Evolutionary conservation across 2,797 vertebrate genomes (phyloP).

Genomic region (Cirrhinus molitorella): DNA sequence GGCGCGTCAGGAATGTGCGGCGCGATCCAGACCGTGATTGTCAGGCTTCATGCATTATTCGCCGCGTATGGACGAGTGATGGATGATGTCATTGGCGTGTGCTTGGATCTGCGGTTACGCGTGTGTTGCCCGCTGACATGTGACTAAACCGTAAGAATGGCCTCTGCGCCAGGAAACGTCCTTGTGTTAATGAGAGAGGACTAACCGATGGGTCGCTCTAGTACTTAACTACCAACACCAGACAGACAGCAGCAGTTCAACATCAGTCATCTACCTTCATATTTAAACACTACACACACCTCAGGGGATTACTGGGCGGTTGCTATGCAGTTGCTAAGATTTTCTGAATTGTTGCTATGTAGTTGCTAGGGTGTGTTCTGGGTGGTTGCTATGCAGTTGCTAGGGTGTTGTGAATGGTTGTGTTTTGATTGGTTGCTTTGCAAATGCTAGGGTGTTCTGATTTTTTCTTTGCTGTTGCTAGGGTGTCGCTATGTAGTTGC

Average conservation of each 20-base stretch:
- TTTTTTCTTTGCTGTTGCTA: too few species aligned
- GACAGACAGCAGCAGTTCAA: not conserved
- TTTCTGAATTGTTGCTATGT: not conserved
- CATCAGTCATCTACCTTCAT: too few species aligned
- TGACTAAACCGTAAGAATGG: constrained; percentile 62
- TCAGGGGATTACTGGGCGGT: too few species aligned
- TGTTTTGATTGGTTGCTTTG: too few species aligned
- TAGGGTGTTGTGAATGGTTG: too few species aligned
- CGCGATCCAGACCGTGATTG: constrained; percentile 13
- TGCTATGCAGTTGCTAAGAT: not conserved
- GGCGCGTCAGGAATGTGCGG: constrained; percentile 47
- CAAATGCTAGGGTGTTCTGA: too few species aligned
- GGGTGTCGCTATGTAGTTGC: too few species aligned
- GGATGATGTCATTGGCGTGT: constrained; percentile 45
- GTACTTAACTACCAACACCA: not conserved
- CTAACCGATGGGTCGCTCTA: constrained; percentile 1
- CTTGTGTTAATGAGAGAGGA: constrained; percentile 51
- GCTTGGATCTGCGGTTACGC: constrained; percentile 56
- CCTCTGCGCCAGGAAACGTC: constrained; percentile 45
- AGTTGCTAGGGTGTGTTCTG: too few species aligned
- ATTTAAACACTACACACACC: too few species aligned
- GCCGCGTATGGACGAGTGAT: constrained; percentile 22
- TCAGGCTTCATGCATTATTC: constrained; percentile 52
- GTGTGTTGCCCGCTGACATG: constrained; percentile 56
- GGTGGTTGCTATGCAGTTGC: too few species aligned